Percentiles rank a stretch among this genome's conserved stretches.
Conservation (phyloP, 1,140 invertebrate species). For the Aphaenogaster rudis region DNA sequence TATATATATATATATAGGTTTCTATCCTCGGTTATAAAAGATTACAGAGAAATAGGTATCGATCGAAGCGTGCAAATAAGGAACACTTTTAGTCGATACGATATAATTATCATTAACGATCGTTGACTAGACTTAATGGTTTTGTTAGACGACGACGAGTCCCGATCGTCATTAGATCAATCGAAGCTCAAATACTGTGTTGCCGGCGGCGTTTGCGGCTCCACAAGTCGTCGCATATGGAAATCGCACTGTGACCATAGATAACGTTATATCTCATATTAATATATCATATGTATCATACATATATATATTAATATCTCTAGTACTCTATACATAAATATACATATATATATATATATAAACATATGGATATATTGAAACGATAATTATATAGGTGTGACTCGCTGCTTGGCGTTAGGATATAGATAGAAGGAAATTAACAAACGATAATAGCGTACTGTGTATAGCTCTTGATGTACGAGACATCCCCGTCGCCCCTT, state of each 20-base stretch:
- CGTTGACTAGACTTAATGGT: conserved; percentile 3
- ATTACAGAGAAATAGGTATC: neutral
- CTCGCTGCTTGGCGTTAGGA: conserved; percentile 75
- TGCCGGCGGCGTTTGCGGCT: conserved; percentile 60
- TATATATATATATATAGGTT: conserved; percentile 2
- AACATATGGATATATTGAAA: conserved; percentile 61
- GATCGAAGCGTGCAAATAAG: neutral
- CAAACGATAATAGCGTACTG: conserved; percentile 72
- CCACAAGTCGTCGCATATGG: conserved; percentile 38
- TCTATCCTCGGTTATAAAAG: neutral
- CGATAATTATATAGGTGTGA: conserved; percentile 71
- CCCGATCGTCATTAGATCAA: conserved; percentile 30
- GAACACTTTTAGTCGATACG: neutral
- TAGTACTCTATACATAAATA: conserved; percentile 62
- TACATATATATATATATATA: conserved; percentile 59
- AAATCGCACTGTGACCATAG: conserved; percentile 44
- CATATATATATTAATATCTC: conserved; percentile 62
- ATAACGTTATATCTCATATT: conserved; percentile 50
- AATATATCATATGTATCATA: conserved; percentile 62
- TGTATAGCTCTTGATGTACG: conserved; percentile 78
- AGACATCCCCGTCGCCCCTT: conserved; percentile 21
- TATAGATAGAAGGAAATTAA: conserved; percentile 79
- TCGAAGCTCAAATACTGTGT: conserved; percentile 50
- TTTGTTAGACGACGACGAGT: conserved; percentile 27
- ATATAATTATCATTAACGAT: conserved; percentile 10